Conservation (phyloP, 2,888 invertebrate genomes). For the Hypercompe scribonia region DNA sequence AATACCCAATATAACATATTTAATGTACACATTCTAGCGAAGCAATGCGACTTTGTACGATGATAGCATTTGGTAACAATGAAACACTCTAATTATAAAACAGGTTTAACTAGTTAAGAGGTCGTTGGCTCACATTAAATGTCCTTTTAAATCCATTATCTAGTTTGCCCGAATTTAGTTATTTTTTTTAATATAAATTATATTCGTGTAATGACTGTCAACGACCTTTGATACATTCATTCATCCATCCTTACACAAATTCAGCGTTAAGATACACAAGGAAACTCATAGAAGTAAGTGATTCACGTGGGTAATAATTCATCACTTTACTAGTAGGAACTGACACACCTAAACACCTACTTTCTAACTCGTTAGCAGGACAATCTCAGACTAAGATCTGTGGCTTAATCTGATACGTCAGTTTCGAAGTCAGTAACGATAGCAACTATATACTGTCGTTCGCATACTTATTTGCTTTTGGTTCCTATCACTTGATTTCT, state of each 20-base stretch:
- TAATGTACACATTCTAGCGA: not conserved
- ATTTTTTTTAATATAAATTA: not conserved
- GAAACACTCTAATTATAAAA: conserved; percentile 9
- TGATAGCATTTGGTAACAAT: conserved; percentile 9
- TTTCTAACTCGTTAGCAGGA: not conserved
- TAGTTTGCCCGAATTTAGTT: not conserved
- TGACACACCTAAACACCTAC: not conserved
- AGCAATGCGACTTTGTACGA: not conserved
- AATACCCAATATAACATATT: not conserved
- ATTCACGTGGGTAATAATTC: not conserved
- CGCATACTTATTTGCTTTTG: not conserved
- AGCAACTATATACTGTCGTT: not conserved
- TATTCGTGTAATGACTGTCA: not conserved
- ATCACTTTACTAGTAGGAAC: not conserved
- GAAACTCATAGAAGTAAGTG: not conserved
- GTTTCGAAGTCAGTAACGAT: not conserved
- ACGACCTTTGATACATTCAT: not conserved
- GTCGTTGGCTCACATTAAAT: conserved; percentile 7
- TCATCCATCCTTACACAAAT: not conserved
- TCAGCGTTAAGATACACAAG: not conserved
- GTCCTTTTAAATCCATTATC: conserved; percentile 1
- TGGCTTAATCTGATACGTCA: not conserved
- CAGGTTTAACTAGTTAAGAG: conserved; percentile 9
- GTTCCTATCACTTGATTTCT: not conserved
- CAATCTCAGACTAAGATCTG: not conserved